Evolutionary conservation across 2,797 vertebrate species (phyloP).

Genomic region (Centropyge bicolor): DNA sequence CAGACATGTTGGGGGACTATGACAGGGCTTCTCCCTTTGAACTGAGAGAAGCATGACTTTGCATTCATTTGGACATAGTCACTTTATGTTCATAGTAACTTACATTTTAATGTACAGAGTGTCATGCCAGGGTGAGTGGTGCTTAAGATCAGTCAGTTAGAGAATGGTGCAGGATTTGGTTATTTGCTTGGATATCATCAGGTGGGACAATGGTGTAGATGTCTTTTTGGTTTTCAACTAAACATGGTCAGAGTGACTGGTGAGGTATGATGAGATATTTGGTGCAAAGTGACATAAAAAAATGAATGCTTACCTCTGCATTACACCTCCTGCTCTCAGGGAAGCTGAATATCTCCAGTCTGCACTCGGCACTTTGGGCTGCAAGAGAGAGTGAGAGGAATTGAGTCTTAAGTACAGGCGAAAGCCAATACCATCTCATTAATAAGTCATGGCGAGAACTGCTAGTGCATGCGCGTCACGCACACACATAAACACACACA

Average conservation of each 20-base stretch:
- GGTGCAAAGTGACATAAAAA: slow-evolving; percentile 31
- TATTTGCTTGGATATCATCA: slow-evolving; percentile 5
- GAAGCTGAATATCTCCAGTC: slow-evolving; percentile 99
- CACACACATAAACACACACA: slow-evolving; percentile 42
- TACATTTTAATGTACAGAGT: not conserved
- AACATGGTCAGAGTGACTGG: not conserved
- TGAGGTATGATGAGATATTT: slow-evolving; percentile 16
- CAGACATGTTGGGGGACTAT: not conserved
- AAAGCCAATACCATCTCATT: slow-evolving; percentile 74
- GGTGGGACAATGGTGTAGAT: not conserved
- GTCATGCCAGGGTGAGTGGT: not conserved
- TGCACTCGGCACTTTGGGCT: slow-evolving; percentile 92
- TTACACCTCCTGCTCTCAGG: slow-evolving; percentile 93
- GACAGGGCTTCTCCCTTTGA: not conserved
- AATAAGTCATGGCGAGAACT: slow-evolving; percentile 74
- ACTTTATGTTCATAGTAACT: slow-evolving; percentile 15
- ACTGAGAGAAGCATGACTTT: slow-evolving; percentile 4
- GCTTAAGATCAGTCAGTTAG: slow-evolving; percentile 6
- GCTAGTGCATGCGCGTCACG: slow-evolving; percentile 25
- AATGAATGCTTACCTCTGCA: slow-evolving; percentile 91
- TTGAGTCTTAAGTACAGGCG: slow-evolving; percentile 75
- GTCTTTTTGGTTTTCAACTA: slow-evolving; percentile 7
- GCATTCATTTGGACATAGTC: not conserved
- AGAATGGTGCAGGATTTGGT: slow-evolving; percentile 11
- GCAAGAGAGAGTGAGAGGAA: slow-evolving; percentile 84